Evolutionary conservation across 1,140 invertebrate genomes (phyloP).

Genomic region (Arion vulgaris): DNA sequence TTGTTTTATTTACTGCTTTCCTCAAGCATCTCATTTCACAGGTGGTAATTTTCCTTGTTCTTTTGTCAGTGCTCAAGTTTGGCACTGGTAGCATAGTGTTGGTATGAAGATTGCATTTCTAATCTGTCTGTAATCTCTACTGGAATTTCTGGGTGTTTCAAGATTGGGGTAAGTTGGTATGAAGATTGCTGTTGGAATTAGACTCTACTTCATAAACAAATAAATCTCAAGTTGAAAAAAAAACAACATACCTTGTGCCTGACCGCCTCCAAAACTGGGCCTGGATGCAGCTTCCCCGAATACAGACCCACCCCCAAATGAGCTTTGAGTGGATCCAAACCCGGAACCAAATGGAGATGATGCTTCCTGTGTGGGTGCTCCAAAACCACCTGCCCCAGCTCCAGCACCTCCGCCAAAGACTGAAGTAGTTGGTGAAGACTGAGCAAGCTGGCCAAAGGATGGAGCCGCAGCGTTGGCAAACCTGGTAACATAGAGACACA

Average conservation of each 20-base stretch:
- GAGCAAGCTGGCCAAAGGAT: slow-evolving; percentile 59
- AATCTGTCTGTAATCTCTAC: too few relatives aligned
- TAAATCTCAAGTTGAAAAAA: background rate
- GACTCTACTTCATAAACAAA: too few relatives aligned
- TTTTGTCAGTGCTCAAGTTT: too few relatives aligned
- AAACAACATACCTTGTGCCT: slow-evolving; percentile 18
- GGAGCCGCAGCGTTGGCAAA: slow-evolving; percentile 53
- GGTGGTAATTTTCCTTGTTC: too few relatives aligned
- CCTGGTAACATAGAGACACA: slow-evolving; percentile 16
- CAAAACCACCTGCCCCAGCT: slow-evolving; percentile 8
- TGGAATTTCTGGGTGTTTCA: too few relatives aligned
- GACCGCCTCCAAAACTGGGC: slow-evolving; percentile 9
- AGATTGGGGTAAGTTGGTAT: too few relatives aligned
- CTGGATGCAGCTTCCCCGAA: background rate
- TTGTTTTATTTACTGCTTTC: too few relatives aligned
- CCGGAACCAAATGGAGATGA: slow-evolving; percentile 5
- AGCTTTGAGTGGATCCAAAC: slow-evolving; percentile 14
- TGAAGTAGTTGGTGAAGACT: slow-evolving; percentile 24
- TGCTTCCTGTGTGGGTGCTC: background rate
- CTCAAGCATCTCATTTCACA: too few relatives aligned
- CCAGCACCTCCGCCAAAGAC: slow-evolving; percentile 23
- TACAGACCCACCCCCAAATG: background rate
- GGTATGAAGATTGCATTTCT: too few relatives aligned
- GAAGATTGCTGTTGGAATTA: too few relatives aligned
- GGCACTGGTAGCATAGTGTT: too few relatives aligned